Percentiles rank a stretch among this genome's conserved stretches.
Conservation (phyloP, 2,888 invertebrate species). For the Eumacrocentrus americanus region DNA sequence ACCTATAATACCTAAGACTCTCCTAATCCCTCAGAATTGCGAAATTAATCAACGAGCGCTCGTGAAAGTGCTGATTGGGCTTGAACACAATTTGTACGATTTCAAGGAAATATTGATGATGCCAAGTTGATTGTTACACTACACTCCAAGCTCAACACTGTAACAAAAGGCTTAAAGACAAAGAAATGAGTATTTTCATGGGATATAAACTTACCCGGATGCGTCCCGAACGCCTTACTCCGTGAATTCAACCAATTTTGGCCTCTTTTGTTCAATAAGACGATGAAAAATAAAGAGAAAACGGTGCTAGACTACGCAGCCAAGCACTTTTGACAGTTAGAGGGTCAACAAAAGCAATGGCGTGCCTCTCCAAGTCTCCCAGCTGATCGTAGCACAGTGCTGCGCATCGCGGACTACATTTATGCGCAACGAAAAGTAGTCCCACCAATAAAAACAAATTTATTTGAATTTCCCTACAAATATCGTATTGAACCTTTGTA, state of each 20-base stretch:
- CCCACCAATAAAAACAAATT: background rate
- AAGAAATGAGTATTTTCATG: background rate
- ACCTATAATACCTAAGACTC: background rate
- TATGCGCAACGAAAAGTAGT: conserved; percentile 39
- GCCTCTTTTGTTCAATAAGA: conserved; percentile 42
- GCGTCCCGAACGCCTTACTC: conserved; percentile 55
- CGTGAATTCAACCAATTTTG: conserved; percentile 52
- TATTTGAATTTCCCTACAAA: too few species aligned
- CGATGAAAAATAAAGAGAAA: conserved; percentile 43
- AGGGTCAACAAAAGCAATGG: conserved; percentile 51
- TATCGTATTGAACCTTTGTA: too few species aligned
- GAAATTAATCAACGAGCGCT: too few species aligned
- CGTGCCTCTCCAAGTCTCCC: conserved; percentile 41
- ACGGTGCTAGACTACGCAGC: conserved; percentile 25
- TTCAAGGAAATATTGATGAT: too few species aligned
- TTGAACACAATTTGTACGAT: too few species aligned
- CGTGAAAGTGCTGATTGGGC: too few species aligned
- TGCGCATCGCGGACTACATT: background rate
- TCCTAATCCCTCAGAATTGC: too few species aligned
- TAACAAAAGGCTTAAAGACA: background rate
- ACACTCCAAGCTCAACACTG: background rate
- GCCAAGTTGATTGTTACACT: too few species aligned
- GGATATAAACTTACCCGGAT: conserved; percentile 53
- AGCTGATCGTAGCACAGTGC: conserved; percentile 43
- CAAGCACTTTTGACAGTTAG: conserved; percentile 48